phyloP scores from a whole-genome alignment of 2,888 invertebrate genomes.

The Onthophagus sagittarius region DNA sequence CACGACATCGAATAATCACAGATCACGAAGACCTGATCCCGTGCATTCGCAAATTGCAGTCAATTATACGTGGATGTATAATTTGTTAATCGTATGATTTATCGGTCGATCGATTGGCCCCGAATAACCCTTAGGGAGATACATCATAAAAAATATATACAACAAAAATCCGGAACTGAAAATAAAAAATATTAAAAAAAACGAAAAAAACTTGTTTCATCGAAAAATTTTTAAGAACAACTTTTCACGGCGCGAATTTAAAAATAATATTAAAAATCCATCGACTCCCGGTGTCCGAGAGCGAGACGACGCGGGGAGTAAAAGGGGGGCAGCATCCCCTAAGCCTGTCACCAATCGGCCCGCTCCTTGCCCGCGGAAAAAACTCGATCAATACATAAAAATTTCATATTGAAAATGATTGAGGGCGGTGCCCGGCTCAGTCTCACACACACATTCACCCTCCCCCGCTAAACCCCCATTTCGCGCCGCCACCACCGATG shows the following conservation, averaged over 20 bases:
- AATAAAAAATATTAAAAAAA: neutral
- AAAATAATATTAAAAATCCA: conserved; percentile 44
- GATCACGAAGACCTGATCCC: neutral
- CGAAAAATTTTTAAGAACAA: neutral
- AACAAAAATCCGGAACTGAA: too few species aligned
- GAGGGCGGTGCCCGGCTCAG: conserved; percentile 41
- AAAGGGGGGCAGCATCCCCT: conserved; percentile 27
- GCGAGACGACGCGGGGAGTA: conserved; percentile 39
- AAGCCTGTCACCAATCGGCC: conserved; percentile 39
- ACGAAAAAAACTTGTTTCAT: neutral
- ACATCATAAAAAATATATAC: too few species aligned
- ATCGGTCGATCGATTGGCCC: neutral
- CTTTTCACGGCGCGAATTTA: conserved; percentile 1
- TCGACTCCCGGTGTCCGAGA: conserved; percentile 43
- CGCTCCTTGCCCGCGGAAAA: conserved; percentile 41
- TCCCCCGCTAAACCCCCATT: too few species aligned
- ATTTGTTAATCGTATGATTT: neutral
- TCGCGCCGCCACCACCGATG: neutral
- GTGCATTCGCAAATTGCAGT: neutral
- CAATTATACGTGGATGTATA: neutral
- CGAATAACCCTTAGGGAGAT: neutral
- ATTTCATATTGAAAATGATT: conserved; percentile 54
- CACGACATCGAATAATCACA: neutral
- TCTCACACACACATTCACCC: neutral
- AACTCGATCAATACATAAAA: conserved; percentile 53